A percentile compares a stretch with the other conserved stretches of the same genome.
Conservation (phyloP, 2,888 invertebrate genomes). For the Xylota segnis region DNA sequence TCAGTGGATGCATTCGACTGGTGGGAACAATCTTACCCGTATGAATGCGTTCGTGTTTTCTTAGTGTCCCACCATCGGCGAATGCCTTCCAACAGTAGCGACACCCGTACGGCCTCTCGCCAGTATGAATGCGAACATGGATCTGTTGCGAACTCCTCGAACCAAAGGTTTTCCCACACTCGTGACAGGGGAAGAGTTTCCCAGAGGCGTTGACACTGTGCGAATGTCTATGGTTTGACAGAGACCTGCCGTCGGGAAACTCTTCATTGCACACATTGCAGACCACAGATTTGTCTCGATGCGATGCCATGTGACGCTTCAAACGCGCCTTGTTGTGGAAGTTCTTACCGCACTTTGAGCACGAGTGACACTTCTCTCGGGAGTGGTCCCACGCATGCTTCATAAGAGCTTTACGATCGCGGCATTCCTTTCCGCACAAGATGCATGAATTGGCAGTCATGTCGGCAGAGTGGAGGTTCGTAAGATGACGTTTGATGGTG, state of each 20-base stretch:
- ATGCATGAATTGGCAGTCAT: conserved; percentile 88
- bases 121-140: conserved; percentile 93
- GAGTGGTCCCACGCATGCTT: conserved; percentile 90
- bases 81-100: conserved; percentile 95
- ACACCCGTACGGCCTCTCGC: conserved; percentile 93
- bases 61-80: conserved; percentile 93
- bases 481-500: conserved; percentile 88
- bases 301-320: conserved; percentile 89
- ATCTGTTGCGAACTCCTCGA: conserved; percentile 94
- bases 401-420: conserved; percentile 88
- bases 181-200: conserved; percentile 91
- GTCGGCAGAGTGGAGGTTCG: conserved; percentile 86
- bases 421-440: conserved; percentile 89
- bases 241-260: conserved; percentile 89
- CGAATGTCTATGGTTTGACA: conserved; percentile 90
- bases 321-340: conserved; percentile 89
- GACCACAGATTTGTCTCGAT: conserved; percentile 89
- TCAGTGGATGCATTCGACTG: background rate
- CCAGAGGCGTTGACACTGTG: conserved; percentile 85
- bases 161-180: conserved; percentile 94
- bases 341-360: conserved; percentile 89
- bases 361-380: conserved; percentile 87
- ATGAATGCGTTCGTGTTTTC: conserved; percentile 94
- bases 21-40: conserved; percentile 86
- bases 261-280: conserved; percentile 90